phyloP scores from a whole-genome alignment of 35 echinoderm and acorn worm species.

The Hemicentrotus pulcherrimus region DNA sequence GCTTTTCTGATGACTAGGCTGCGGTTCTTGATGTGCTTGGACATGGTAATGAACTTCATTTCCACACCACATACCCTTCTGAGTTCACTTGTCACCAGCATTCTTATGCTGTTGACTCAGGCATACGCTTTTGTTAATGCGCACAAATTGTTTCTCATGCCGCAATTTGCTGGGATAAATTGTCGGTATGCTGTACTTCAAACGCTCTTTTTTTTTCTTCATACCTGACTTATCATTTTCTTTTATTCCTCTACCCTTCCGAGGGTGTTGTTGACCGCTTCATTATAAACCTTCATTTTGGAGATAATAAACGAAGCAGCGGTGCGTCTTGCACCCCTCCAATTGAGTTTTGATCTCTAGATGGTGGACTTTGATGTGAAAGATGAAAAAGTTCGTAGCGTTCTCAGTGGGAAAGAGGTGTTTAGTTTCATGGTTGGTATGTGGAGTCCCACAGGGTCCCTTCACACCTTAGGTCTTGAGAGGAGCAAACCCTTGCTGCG shows the following conservation, averaged over 20 bases:
- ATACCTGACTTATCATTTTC: constrained; percentile 6
- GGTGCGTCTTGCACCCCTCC: not conserved
- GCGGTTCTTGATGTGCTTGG: not conserved
- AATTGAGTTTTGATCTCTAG: constrained; percentile 47
- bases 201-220: not conserved
- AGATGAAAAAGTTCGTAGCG: not conserved
- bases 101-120: not conserved
- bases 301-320: constrained; percentile 35
- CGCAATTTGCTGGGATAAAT: not conserved
- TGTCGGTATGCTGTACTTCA: not conserved
- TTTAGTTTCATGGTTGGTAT: constrained; percentile 32
- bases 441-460: not conserved
- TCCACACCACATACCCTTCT: not conserved
- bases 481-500: not conserved
- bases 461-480: constrained; percentile 28
- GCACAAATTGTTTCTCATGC: constrained; percentile 2
- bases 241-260: not conserved
- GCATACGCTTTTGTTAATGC: not conserved
- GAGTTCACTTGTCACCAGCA: not conserved
- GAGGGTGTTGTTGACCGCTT: constrained; percentile 32
- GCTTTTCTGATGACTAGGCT: not conserved
- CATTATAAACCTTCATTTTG: not conserved
- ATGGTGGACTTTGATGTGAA: constrained; percentile 19
- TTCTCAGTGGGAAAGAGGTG: constrained; percentile 38
- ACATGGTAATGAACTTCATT: not conserved